Evolutionary conservation across 2,113 vertebrate genomes (phyloP).

Genomic region (Microcebus tavaratra): DNA sequence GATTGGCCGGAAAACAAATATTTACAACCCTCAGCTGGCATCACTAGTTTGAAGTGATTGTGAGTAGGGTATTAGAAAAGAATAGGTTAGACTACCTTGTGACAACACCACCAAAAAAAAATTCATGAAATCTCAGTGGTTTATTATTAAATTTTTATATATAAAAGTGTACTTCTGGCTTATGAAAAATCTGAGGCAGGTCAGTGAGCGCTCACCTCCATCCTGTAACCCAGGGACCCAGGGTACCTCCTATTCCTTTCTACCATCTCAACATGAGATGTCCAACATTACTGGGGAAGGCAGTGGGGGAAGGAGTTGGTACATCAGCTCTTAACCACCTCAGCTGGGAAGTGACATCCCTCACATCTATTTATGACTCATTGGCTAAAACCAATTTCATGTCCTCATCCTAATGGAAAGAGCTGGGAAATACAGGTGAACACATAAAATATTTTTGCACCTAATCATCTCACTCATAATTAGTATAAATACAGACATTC

Average conservation of each 20-base stretch:
- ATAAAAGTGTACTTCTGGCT: not conserved
- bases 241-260: not conserved
- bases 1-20: slow-evolving; percentile 7
- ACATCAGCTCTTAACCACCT: not conserved
- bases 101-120: not conserved
- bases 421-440: not conserved
- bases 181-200: not conserved
- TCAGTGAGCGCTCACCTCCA: not conserved
- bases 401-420: not conserved
- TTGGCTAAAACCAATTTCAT: not conserved
- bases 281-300: not conserved
- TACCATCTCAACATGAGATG: not conserved
- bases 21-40: not conserved
- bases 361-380: not conserved
- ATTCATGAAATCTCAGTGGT: not conserved
- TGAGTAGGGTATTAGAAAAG: not conserved
- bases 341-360: not conserved
- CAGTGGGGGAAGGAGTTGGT: too few relatives aligned
- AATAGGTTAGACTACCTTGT: not conserved
- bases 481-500: not conserved
- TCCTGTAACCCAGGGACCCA: not conserved
- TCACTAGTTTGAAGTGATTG: not conserved
- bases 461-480: not conserved
- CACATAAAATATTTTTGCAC: not conserved
- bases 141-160: not conserved